Conservation (phyloP, 2,888 invertebrate species). For the Aphidoletes aphidimyza region DNA sequence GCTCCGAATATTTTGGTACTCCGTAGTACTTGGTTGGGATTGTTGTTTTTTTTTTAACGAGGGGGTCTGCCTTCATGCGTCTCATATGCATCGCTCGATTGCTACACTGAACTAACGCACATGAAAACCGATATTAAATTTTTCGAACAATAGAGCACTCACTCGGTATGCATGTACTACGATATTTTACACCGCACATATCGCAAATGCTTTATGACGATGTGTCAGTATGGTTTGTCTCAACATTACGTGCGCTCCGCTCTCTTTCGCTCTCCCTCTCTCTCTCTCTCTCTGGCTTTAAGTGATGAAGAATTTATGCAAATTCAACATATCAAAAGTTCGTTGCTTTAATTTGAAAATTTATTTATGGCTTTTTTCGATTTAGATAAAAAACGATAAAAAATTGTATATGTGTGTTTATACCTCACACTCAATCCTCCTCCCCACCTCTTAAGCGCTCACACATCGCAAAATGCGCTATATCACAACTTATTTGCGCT, state of each 20-base stretch:
- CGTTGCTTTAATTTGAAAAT: constrained; percentile 34
- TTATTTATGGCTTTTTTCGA: constrained; percentile 34
- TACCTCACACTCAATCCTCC: not conserved
- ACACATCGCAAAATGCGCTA: not conserved
- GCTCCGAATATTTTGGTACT: not conserved
- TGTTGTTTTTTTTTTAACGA: not conserved
- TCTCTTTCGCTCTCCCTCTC: too few species aligned
- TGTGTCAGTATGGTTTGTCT: not conserved
- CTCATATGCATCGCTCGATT: not conserved
- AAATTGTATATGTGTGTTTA: constrained; percentile 27
- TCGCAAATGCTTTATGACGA: not conserved
- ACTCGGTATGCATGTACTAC: not conserved
- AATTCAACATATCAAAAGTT: constrained; percentile 51
- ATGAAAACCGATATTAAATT: not conserved
- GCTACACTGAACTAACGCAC: not conserved
- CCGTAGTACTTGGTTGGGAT: not conserved
- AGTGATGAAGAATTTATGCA: constrained; percentile 34
- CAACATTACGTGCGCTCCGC: not conserved
- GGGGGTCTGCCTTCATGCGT: not conserved
- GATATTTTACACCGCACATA: not conserved
- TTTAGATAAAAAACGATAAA: constrained; percentile 26
- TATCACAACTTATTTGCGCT: constrained; percentile 30
- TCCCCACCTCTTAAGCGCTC: not conserved
- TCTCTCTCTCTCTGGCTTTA: too few species aligned
- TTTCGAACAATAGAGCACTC: not conserved